Percentiles rank a stretch among this genome's conserved stretches.
These are phyloP conservation scores for Drosophila rufa DNA, from an alignment of 1,140 invertebrate genomes.

Conservation along the genomic window DNA sequence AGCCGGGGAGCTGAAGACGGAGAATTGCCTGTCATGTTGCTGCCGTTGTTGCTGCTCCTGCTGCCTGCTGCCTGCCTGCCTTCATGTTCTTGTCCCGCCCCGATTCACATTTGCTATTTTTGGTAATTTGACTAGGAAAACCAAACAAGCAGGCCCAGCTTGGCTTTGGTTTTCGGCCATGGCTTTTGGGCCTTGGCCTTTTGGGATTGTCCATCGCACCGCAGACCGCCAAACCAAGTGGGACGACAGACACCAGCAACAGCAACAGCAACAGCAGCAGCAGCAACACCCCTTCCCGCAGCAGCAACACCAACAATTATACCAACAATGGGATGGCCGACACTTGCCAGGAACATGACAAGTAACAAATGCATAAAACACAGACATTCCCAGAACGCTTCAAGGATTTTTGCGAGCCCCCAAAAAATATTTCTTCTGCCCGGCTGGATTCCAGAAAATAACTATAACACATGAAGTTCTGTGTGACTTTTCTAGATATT, in stretches of 20 bases:
- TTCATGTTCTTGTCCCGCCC: slow-evolving; percentile 17
- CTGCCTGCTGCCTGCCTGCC: slow-evolving; percentile 15
- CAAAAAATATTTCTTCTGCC: slow-evolving; percentile 8
- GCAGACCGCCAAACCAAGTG: slow-evolving; percentile 56
- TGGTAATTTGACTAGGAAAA: slow-evolving; percentile 72
- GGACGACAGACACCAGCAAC: slow-evolving; percentile 4
- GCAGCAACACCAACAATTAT: slow-evolving; percentile 33
- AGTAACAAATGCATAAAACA: slow-evolving; percentile 71
- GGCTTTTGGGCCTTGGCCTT: slow-evolving; percentile 26
- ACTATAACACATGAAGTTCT: neutral
- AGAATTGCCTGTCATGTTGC: slow-evolving; percentile 59
- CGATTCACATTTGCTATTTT: slow-evolving; percentile 60
- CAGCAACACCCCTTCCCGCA: neutral
- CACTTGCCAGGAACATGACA: slow-evolving; percentile 67
- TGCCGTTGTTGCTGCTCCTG: slow-evolving; percentile 21
- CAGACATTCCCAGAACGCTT: slow-evolving; percentile 21
- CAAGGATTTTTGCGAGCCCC: slow-evolving; percentile 12
- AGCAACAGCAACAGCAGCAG: neutral
- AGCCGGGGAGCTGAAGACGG: slow-evolving; percentile 4
- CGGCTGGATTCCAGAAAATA: slow-evolving; percentile 10
- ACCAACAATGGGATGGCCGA: slow-evolving; percentile 38
- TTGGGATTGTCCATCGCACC: slow-evolving; percentile 21
- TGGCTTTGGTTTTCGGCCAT: slow-evolving; percentile 32
- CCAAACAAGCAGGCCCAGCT: slow-evolving; percentile 48
- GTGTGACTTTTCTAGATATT: slow-evolving; percentile 24